Conservation (phyloP, 2,888 invertebrate genomes). For the Habroteleia sp. region DNA sequence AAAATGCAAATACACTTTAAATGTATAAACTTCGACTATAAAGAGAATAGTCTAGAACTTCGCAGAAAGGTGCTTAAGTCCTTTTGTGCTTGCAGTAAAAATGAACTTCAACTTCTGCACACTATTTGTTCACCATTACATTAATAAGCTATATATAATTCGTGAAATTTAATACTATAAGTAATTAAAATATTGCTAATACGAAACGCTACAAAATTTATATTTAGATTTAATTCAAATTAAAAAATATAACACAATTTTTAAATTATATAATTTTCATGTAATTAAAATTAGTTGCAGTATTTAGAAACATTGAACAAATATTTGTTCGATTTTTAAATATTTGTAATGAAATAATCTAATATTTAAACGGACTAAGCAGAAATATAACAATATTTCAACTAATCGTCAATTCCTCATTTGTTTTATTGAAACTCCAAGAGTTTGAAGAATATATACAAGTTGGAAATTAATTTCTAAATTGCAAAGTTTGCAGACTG, state of each 20-base stretch:
- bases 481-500: neutral
- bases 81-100: constrained; percentile 41
- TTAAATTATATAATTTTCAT: no score
- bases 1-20: constrained; percentile 37
- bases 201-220: no score
- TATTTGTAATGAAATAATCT: no score
- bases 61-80: constrained; percentile 32
- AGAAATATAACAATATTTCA: no score
- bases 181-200: neutral
- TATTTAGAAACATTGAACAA: no score
- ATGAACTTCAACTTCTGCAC: constrained; percentile 32
- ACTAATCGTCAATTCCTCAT: no score
- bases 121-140: constrained; percentile 39
- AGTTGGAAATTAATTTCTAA: neutral
- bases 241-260: no score
- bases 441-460: neutral
- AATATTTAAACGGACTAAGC: no score
- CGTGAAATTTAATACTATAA: neutral
- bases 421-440: neutral
- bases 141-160: constrained; percentile 11
- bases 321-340: no score
- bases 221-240: no score
- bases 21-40: constrained; percentile 41
- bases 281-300: no score
- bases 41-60: constrained; percentile 37